phyloP scores from a whole-genome alignment of 30 jellyfish, hydroid and myxozoan species.

The Hydractinia symbiolongicarpus region DNA sequence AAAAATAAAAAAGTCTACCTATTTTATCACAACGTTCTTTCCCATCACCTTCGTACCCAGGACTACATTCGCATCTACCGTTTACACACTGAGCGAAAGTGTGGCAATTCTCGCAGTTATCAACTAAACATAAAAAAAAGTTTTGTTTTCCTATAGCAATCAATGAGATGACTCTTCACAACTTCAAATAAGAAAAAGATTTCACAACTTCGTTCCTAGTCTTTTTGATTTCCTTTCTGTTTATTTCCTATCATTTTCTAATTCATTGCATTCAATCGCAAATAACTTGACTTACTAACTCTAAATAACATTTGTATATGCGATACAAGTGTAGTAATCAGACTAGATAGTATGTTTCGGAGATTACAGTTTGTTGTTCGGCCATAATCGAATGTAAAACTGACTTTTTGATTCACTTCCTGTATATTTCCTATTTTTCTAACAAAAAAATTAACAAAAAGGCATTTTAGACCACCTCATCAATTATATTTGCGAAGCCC shows the following conservation, averaged over 20 bases:
- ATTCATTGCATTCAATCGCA: too few relatives aligned
- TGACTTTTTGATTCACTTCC: background rate
- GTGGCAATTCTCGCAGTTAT: slow-evolving; percentile 76
- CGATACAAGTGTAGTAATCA: too few relatives aligned
- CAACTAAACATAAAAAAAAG: slow-evolving; percentile 41
- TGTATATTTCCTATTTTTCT: too few relatives aligned
- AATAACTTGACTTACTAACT: too few relatives aligned
- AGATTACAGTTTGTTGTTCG: too few relatives aligned
- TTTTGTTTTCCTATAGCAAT: background rate
- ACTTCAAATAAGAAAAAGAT: background rate
- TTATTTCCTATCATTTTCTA: background rate
- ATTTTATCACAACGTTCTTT: slow-evolving; percentile 38
- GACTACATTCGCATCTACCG: slow-evolving; percentile 84
- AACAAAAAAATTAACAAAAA: too few relatives aligned
- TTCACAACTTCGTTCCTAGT: background rate
- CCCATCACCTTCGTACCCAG: slow-evolving; percentile 94
- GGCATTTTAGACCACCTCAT: too few relatives aligned
- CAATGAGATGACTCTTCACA: too few relatives aligned
- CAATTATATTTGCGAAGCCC: too few relatives aligned
- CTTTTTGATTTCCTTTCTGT: background rate
- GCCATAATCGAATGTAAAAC: too few relatives aligned
- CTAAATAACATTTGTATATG: too few relatives aligned
- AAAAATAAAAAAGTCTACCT: slow-evolving; percentile 23
- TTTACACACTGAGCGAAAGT: slow-evolving; percentile 79
- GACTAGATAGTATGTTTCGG: too few relatives aligned